Percentiles rank a stretch among this genome's conserved stretches.
phyloP scores from a whole-genome alignment of 2,888 invertebrate species.

The Plebejus argus region DNA sequence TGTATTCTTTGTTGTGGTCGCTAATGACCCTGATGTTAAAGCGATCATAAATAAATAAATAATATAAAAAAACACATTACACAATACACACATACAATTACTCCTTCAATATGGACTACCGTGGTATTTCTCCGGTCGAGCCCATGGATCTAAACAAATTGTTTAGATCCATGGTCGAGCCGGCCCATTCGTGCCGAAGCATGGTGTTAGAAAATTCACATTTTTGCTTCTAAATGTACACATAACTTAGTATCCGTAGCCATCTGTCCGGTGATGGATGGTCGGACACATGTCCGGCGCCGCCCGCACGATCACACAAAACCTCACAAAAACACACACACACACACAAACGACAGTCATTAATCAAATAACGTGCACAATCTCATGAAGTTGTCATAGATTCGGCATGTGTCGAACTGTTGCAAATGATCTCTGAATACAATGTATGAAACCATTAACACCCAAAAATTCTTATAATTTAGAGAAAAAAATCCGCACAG shows the following conservation, averaged over 20 bases:
- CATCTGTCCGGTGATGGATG: conserved; percentile 72
- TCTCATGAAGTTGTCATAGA: conserved; percentile 47
- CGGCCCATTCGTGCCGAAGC: too few species aligned
- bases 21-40: too few species aligned
- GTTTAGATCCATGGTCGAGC: too few species aligned
- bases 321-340: conserved; percentile 51
- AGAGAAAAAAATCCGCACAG: not conserved
- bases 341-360: conserved; percentile 49
- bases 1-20: too few species aligned
- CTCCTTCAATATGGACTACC: too few species aligned
- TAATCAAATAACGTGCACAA: conserved; percentile 66
- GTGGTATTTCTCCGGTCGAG: too few species aligned
- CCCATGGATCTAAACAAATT: too few species aligned
- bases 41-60: too few species aligned
- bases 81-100: too few species aligned
- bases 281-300: conserved; percentile 76
- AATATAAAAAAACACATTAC: too few species aligned
- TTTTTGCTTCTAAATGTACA: not conserved
- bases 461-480: not conserved
- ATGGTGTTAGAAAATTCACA: not conserved
- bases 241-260: conserved; percentile 42
- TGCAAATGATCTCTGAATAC: not conserved
- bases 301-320: conserved; percentile 50
- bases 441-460: not conserved
- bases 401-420: conserved; percentile 43